Conservation (phyloP, 2,113 vertebrate genomes). For the Rousettus leschenaultii region DNA sequence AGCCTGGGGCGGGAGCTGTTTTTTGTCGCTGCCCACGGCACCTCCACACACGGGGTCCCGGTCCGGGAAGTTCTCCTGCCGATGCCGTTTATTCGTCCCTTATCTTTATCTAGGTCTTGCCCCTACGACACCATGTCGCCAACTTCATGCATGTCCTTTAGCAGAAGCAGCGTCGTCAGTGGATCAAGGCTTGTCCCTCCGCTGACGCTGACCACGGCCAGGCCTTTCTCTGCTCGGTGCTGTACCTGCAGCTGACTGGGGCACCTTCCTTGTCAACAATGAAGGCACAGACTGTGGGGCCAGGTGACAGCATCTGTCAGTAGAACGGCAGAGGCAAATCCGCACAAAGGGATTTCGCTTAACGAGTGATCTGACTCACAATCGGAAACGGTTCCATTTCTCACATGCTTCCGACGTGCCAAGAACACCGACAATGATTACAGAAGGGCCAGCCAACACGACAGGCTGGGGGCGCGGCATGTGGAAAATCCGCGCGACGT, state of each 20-base stretch:
- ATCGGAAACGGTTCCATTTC: neutral
- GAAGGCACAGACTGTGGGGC: neutral
- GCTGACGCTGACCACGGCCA: accelerated
- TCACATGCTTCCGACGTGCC: no score
- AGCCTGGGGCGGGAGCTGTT: accelerated
- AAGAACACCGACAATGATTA: neutral
- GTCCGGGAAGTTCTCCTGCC: accelerated
- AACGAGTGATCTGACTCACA: accelerated
- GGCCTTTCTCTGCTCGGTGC: accelerated
- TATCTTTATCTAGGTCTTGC: neutral
- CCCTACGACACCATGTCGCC: accelerated
- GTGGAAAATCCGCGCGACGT: neutral
- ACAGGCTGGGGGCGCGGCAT: neutral
- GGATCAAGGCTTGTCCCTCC: neutral
- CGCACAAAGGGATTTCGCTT: accelerated
- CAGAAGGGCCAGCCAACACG: neutral
- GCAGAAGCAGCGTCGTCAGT: accelerated
- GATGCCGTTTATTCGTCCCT: accelerated
- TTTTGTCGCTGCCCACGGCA: neutral
- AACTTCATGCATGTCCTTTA: accelerated
- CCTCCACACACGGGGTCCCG: accelerated
- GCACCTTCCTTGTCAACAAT: neutral
- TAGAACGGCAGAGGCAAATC: neutral
- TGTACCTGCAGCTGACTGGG: accelerated
- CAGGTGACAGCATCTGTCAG: accelerated